These are phyloP conservation scores for Erebia aethiops DNA, from an alignment of 2,888 invertebrate genomes.

Conservation along the genomic window DNA sequence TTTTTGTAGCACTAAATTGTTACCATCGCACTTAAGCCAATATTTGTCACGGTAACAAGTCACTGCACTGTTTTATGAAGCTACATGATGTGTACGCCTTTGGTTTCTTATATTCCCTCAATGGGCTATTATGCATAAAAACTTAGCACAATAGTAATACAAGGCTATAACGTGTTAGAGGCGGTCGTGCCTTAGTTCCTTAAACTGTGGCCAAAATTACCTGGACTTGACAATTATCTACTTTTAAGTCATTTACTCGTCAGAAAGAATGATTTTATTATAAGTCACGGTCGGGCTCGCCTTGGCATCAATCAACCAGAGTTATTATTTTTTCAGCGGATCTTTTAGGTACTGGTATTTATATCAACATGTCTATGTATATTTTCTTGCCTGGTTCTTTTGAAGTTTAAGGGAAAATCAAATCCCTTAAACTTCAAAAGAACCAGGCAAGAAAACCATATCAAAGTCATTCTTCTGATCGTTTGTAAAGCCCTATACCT, in stretches of 20 bases:
- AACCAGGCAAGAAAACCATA: neutral
- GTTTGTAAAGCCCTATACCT: neutral
- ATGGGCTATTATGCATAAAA: neutral
- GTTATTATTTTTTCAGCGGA: neutral
- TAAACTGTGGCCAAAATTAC: constrained; percentile 7
- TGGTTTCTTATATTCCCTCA: too few relatives aligned
- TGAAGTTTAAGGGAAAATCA: too few relatives aligned
- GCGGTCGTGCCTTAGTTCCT: neutral
- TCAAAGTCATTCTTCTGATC: constrained; percentile 5
- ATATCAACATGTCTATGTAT: too few relatives aligned
- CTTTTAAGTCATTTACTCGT: neutral
- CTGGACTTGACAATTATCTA: constrained; percentile 8
- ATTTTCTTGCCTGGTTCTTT: too few relatives aligned
- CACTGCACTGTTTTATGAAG: too few relatives aligned
- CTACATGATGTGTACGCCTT: too few relatives aligned
- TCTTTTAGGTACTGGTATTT: neutral
- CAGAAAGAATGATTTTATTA: neutral
- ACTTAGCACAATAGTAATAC: neutral
- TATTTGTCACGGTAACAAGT: too few relatives aligned
- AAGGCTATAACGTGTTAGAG: neutral
- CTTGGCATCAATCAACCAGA: too few relatives aligned
- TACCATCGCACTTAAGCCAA: too few relatives aligned
- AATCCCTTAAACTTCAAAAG: neutral
- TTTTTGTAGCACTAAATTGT: too few relatives aligned
- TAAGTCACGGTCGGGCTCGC: neutral